These are phyloP conservation scores for Halocaridina rubra DNA, from an alignment of 2,888 invertebrate genomes.

Conservation along the genomic window DNA sequence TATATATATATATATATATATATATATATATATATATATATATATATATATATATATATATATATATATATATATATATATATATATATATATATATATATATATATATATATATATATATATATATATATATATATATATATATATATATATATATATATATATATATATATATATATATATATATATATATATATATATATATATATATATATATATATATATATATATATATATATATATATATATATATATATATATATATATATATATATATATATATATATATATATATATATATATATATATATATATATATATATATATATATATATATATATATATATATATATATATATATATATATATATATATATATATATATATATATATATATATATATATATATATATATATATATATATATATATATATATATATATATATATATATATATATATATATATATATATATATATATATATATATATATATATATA, in stretches of 20 bases:
- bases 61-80: not conserved
- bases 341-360: not conserved
- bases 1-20: no score
- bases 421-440: not conserved
- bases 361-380: not conserved
- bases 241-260: not conserved
- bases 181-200: constrained; percentile 1
- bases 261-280: constrained; percentile 8
- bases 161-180: constrained; percentile 13
- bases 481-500: constrained; percentile 13
- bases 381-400: not conserved
- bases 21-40: no score
- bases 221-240: not conserved
- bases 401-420: not conserved
- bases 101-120: not conserved
- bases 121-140: not conserved
- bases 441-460: constrained; percentile 24
- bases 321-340: constrained; percentile 22
- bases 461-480: constrained; percentile 16
- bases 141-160: constrained; percentile 13
- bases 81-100: not conserved
- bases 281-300: constrained; percentile 8
- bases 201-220: constrained; percentile 9
- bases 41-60: no score
- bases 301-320: constrained; percentile 21